These are phyloP conservation scores for Metridium senile DNA, from an alignment of 92 coral and sea anemone species.

Conservation along the genomic window DNA sequence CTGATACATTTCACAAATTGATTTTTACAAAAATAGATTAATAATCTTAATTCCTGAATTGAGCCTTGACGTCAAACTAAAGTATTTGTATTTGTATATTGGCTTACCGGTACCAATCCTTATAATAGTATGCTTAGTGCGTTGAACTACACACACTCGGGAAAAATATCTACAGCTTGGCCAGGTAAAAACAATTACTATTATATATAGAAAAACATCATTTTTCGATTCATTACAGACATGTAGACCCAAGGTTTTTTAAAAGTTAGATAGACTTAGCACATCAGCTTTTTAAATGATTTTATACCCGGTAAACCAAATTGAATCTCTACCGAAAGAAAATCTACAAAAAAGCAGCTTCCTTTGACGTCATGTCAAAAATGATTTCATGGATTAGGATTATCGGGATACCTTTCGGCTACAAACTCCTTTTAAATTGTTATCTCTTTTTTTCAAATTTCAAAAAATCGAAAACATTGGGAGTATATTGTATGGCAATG, in stretches of 20 bases:
- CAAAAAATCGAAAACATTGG: neutral
- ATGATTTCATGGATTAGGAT: neutral
- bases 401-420: neutral
- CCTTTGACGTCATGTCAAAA: neutral
- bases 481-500: too few relatives aligned
- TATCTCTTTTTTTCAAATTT: too few relatives aligned
- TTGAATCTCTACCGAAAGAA: neutral
- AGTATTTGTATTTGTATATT: too few relatives aligned
- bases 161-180: neutral
- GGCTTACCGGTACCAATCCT: neutral
- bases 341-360: neutral
- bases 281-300: neutral
- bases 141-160: neutral
- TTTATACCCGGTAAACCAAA: neutral
- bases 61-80: too few relatives aligned
- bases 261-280: too few relatives aligned
- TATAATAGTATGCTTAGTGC: neutral
- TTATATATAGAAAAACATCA: too few relatives aligned
- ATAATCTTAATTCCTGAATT: neutral
- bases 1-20: neutral
- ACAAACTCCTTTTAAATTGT: too few relatives aligned
- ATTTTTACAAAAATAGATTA: neutral
- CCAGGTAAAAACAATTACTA: too few relatives aligned
- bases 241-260: too few relatives aligned
- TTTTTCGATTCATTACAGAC: too few relatives aligned